These are phyloP conservation scores for Eupithecia vulgata DNA, from an alignment of 2,888 invertebrate genomes.

Conservation along the genomic window DNA sequence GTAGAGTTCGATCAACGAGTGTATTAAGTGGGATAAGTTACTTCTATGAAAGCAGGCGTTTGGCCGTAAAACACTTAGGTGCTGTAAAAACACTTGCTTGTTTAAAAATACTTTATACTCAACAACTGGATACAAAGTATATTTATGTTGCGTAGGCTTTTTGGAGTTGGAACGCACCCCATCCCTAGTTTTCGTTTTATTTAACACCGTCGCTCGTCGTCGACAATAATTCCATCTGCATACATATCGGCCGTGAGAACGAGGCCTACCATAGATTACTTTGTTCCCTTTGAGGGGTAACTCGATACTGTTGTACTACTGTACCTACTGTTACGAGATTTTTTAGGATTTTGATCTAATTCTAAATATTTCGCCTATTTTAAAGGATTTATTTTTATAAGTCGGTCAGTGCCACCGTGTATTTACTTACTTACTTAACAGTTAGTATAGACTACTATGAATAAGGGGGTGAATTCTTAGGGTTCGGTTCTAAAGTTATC, in stretches of 20 bases:
- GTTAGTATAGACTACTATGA: no score
- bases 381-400: no score
- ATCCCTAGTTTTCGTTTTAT: constrained; percentile 61
- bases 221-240: constrained; percentile 71
- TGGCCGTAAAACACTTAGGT: no score
- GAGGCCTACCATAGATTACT: constrained; percentile 46
- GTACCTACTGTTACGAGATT: neutral
- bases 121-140: neutral
- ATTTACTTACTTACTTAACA: no score
- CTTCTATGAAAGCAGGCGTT: no score
- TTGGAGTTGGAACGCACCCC: neutral
- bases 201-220: constrained; percentile 59
- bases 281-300: constrained; percentile 41
- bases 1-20: no score
- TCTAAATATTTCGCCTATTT: neutral
- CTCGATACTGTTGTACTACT: constrained; percentile 26
- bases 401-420: no score
- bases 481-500: no score
- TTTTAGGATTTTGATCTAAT: neutral
- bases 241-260: constrained; percentile 62
- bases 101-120: neutral
- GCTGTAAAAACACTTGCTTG: neutral
- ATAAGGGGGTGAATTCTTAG: no score
- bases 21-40: no score
- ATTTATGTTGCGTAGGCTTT: no score